Evolutionary conservation across 2,797 vertebrate species (phyloP), one percentile per base, ranked within the genome.

Genomic region (Smutsia gigantea): DNA sequence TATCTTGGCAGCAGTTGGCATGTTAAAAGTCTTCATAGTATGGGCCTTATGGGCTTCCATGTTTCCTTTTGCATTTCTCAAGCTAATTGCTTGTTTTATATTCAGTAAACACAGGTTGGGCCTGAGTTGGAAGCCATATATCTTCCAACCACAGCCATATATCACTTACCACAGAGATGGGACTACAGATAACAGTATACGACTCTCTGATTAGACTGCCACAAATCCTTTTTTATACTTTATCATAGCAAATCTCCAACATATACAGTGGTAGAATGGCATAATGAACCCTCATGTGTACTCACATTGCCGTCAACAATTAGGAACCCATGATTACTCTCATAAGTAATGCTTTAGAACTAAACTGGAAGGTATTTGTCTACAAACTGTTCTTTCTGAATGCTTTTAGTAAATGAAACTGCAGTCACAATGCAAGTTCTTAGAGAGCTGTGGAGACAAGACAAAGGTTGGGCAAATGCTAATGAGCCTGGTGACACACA

Each of bases 371-470:
- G 87, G 81, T 25, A 69, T 5, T 77, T n/a, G 25, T 78, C 93
- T 91, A 71, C 61, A 66, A 81, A 89, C 42, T 57, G 4, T 74
- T 81, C 59, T 92, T 96, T 68, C 79, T 77, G 39, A 90, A 81
- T 72, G 37, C 25, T 87, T 79, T 87, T 27, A 51, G 34, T 34
- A 39, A 69, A 57, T 66, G 63, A 34, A 69, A 84, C 19, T 21
- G 17, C 14, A 82, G 72, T 84, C 77, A 77, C 49, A 11, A 10
- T 29, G 49, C 46, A 94, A 81, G n/a, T 93, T 85, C 72, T 85
- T 61, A 84, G 17, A 59, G 53, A 23, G 3, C 15, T 3, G 5
- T 11, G 66, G 63, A 75, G 64, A 63, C 37, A 59, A 49, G 34
- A 75, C n/a, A 77, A 46, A 57, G 53, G 7, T 23, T 94, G 74